A percentile compares a stretch with the other conserved stretches of the same genome.
Evolutionary conservation across 2,888 invertebrate genomes (phyloP).

Genomic region (Fragum whitleyi): DNA sequence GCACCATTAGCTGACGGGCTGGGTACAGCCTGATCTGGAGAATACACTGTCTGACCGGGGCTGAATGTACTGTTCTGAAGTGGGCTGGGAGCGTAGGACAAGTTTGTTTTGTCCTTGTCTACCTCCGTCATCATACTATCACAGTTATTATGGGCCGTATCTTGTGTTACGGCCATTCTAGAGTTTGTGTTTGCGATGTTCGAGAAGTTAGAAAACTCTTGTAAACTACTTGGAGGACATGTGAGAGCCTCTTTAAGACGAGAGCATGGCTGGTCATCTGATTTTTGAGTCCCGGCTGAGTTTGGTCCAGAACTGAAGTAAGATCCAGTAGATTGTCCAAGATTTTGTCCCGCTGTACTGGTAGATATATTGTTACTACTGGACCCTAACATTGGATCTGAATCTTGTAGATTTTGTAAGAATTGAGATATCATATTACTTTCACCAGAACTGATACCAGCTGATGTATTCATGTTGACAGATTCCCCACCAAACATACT

Average conservation of each 20-base stretch:
- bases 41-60: slow-evolving; percentile 14
- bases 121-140: slow-evolving; percentile 16
- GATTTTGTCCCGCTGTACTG: not conserved
- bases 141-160: not conserved
- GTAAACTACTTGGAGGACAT: slow-evolving; percentile 45
- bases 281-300: slow-evolving; percentile 5
- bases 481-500: slow-evolving; percentile 10
- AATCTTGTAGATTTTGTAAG: slow-evolving; percentile 11
- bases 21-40: slow-evolving; percentile 16
- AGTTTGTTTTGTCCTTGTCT: slow-evolving; percentile 7
- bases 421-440: slow-evolving; percentile 20
- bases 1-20: slow-evolving; percentile 2
- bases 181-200: slow-evolving; percentile 6
- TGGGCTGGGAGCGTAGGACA: not conserved
- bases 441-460: slow-evolving; percentile 16
- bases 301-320: slow-evolving; percentile 15
- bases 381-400: slow-evolving; percentile 6
- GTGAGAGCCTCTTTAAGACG: slow-evolving; percentile 54
- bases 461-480: slow-evolving; percentile 1
- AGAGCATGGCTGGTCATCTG: slow-evolving; percentile 27
- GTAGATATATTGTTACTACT: not conserved
- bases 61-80: not conserved
- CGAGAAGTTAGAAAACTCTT: slow-evolving; percentile 31
- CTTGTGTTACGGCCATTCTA: not conserved
- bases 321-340: not conserved